phyloP scores from a whole-genome alignment of 2,113 vertebrate genomes.

The Gracilinanus agilis region DNA sequence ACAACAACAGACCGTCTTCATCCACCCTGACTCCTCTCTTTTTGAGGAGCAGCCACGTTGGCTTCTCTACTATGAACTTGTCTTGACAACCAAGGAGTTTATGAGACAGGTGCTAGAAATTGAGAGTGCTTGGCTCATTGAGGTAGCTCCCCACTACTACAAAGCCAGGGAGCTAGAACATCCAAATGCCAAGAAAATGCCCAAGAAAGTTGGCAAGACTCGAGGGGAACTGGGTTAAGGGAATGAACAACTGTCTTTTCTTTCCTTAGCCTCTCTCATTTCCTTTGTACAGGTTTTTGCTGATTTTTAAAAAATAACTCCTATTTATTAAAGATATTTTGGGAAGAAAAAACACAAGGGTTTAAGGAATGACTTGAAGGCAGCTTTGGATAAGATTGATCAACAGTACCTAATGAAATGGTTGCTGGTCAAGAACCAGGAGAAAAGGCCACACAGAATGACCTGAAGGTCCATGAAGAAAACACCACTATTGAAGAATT shows the following conservation, averaged over 20 bases:
- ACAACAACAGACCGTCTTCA: slow-evolving; percentile 94
- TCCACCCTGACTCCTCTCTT: slow-evolving; percentile 95
- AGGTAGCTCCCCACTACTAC: slow-evolving; percentile 97
- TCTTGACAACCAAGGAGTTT: slow-evolving; percentile 97
- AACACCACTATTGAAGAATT: too few relatives aligned
- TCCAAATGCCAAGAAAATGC: slow-evolving; percentile 93
- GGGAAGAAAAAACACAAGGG: background rate
- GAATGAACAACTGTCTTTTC: background rate
- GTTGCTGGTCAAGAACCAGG: slow-evolving; percentile 94
- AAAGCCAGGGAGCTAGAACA: slow-evolving; percentile 96
- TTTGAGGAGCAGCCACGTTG: slow-evolving; percentile 95
- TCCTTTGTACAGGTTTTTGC: slow-evolving; percentile 34
- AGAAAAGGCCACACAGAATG: slow-evolving; percentile 94
- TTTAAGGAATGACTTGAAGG: slow-evolving; percentile 70
- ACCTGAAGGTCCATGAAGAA: slow-evolving; percentile 98
- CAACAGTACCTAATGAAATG: slow-evolving; percentile 97
- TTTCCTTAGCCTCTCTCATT: background rate
- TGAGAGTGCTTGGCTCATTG: slow-evolving; percentile 94
- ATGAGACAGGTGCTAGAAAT: slow-evolving; percentile 98
- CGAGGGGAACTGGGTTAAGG: slow-evolving; percentile 92
- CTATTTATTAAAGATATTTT: background rate
- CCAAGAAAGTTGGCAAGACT: slow-evolving; percentile 91
- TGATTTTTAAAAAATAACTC: background rate
- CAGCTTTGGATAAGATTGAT: too few relatives aligned
- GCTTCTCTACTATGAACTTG: slow-evolving; percentile 96